Percentiles rank a stretch among this genome's conserved stretches.
phyloP scores from a whole-genome alignment of 2,113 vertebrate genomes.

The Syrrhaptes paradoxus region DNA sequence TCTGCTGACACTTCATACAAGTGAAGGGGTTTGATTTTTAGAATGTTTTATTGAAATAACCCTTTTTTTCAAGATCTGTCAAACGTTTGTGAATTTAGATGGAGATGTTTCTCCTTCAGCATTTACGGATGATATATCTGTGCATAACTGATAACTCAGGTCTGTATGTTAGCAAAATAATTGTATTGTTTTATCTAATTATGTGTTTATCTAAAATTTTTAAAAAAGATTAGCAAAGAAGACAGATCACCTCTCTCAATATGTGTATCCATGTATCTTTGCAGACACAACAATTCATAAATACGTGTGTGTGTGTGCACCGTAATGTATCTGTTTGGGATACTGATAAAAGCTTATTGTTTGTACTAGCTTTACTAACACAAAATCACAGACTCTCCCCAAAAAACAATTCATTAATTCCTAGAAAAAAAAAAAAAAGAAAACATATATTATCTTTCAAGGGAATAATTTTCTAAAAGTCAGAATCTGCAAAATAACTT shows the following conservation, averaged over 20 bases:
- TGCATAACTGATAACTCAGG: background rate
- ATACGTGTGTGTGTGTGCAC: constrained; percentile 46
- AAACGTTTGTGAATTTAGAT: background rate
- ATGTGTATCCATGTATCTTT: background rate
- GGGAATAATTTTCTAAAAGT: constrained; percentile 59
- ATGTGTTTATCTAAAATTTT: constrained; percentile 27
- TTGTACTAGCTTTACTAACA: constrained; percentile 62
- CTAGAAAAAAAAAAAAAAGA: constrained; percentile 56
- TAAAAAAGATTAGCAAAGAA: background rate
- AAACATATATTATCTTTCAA: constrained; percentile 57
- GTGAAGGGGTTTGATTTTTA: background rate
- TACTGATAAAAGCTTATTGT: constrained; percentile 65
- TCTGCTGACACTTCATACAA: background rate
- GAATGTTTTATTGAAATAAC: background rate
- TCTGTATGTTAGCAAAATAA: constrained; percentile 13
- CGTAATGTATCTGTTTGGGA: constrained; percentile 60
- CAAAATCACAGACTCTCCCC: constrained; percentile 48
- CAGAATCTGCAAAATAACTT: constrained; percentile 3
- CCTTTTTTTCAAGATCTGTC: background rate
- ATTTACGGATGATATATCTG: background rate
- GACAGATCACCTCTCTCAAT: constrained; percentile 62
- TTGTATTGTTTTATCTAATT: constrained; percentile 34
- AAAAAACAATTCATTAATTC: constrained; percentile 58
- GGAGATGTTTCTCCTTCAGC: background rate
- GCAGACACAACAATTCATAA: background rate